phyloP scores from a whole-genome alignment of 92 coral and sea anemone species.

The Parazoanthus atlanticus region DNA sequence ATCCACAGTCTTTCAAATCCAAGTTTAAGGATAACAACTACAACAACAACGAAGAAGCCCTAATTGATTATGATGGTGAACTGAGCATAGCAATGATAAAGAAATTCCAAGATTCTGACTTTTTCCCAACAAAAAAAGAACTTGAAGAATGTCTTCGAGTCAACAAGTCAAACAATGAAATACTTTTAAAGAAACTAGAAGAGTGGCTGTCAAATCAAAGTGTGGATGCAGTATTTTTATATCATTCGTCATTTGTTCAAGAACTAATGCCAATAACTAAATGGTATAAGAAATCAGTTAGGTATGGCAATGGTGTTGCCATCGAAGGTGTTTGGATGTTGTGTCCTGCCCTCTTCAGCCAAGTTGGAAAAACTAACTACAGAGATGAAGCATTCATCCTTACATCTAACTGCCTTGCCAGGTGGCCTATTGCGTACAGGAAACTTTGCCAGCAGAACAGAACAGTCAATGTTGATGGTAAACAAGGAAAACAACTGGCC shows the following conservation, averaged over 20 bases:
- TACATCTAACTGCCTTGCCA: conserved; percentile 25
- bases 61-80: conserved; percentile 59
- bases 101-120: conserved; percentile 29
- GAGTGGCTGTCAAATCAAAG: conserved; percentile 28
- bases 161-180: conserved; percentile 30
- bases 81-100: conserved; percentile 59
- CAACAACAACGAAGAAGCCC: conserved; percentile 61
- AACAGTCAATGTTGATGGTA: conserved; percentile 50
- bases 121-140: conserved; percentile 42
- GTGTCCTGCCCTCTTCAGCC: conserved; percentile 28
- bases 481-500: conserved; percentile 54
- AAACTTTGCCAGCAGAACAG: conserved; percentile 39
- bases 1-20: too few relatives aligned
- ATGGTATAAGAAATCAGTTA: conserved; percentile 51
- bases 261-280: conserved; percentile 59
- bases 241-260: conserved; percentile 46
- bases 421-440: conserved; percentile 44
- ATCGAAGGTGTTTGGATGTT: conserved; percentile 53
- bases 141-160: conserved; percentile 27
- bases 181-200: conserved; percentile 15
- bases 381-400: conserved; percentile 23
- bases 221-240: conserved; percentile 19
- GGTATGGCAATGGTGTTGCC: conserved; percentile 60
- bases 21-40: too few relatives aligned
- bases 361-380: conserved; percentile 37